Base-by-base conservation (phyloP, 2,113 vertebrate species). In the Zosterops borbonicus region DNA sequence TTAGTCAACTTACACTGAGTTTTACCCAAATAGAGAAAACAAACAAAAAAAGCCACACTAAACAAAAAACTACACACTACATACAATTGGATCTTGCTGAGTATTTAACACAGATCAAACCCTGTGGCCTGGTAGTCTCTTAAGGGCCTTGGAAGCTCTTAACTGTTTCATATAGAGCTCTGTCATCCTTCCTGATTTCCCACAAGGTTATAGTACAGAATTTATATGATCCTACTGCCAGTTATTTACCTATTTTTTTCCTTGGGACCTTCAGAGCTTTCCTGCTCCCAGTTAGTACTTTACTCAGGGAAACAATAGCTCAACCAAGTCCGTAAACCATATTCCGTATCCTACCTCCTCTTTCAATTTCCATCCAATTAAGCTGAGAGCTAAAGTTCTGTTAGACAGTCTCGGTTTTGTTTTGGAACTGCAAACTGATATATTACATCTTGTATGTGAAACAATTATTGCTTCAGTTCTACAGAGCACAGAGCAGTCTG, bases 311-410 rank as follows among this genome's bases (percentile, higher is more conserved):
- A 91, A 93, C 21, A 60, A 70, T 11, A 90, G 77, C 37, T 58
- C 91, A 73, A 63, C 21, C 46, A 83, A 94, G 47, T n/a, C 71
- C 37, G 78, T 62, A 90, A 93, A 83, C 41, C 15, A 83, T 52
- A 37, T 50, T 74, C 59, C 56, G 31, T 56, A 88, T 52, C n/a
- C 56, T 74, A 70, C 21, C 25, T 92, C 53, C 29, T 83, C 63
- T 83, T 94, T 70, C 6, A 2, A 77, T 75, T 80, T 93, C 79
- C 44, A 95, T 29, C 68, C 42, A 88, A 86, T 90, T 90, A 95
- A 94, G 42, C 42, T 74, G 42, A 90, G 27, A 85, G 29, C 27
- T 79, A 5, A 79, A 87, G 53, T 39, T 94, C 42, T 76, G 58
- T 83, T 80, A 33, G 49, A 41, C 76, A 16, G 52, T 47, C 21